phyloP scores from a whole-genome alignment of 2,113 vertebrate species.

The Podilymbus podiceps region DNA sequence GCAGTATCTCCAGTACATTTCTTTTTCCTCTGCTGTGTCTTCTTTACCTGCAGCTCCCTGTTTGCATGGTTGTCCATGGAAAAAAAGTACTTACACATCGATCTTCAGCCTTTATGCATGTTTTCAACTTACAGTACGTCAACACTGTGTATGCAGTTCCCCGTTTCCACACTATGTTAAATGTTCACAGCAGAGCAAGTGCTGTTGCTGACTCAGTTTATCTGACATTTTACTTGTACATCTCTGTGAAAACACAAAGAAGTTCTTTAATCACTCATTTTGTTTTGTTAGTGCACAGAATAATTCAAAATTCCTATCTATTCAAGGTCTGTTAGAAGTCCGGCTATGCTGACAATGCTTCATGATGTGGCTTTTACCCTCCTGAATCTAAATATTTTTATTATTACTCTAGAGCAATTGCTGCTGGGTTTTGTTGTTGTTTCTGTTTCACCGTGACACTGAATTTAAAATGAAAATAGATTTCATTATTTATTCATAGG shows the following conservation, averaged over 20 bases:
- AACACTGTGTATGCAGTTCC: fast-evolving
- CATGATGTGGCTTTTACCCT: not conserved
- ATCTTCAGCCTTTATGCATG: fast-evolving
- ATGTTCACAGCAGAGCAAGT: not conserved
- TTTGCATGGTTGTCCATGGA: not conserved
- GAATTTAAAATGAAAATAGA: slow-evolving; percentile 48
- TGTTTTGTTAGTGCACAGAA: not conserved
- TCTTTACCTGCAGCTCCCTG: not conserved
- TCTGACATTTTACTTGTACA: not conserved
- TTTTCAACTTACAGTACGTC: not conserved
- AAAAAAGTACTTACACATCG: not conserved
- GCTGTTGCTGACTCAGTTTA: not conserved
- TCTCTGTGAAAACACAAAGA: not conserved
- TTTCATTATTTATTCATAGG: slow-evolving; percentile 59
- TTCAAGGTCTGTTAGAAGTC: not conserved
- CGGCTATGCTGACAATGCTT: not conserved
- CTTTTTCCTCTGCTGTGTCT: fast-evolving
- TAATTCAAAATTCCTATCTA: not conserved
- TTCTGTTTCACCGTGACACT: not conserved
- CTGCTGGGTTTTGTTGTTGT: not conserved
- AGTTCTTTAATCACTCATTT: not conserved
- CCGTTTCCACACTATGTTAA: not conserved
- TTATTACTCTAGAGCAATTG: slow-evolving; percentile 14
- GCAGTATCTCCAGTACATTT: not conserved
- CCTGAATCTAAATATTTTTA: slow-evolving; percentile 19